A percentile compares a stretch with the other conserved stretches of the same genome.
Conservation (phyloP, 2,888 invertebrate genomes). For the Melieria picta region DNA sequence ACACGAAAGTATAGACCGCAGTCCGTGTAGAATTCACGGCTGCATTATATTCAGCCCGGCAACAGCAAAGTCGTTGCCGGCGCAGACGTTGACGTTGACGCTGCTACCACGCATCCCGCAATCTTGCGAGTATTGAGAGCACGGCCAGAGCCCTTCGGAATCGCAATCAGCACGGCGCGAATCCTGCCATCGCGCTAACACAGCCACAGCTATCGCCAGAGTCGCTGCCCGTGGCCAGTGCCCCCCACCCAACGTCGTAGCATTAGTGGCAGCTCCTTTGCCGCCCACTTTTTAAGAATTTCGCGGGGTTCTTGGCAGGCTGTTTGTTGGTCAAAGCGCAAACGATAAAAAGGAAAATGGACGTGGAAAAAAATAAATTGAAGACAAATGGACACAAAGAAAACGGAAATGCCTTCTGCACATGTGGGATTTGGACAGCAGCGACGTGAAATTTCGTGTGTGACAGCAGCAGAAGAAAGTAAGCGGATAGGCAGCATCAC, state of each 20-base stretch:
- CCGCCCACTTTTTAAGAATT: conserved; percentile 43
- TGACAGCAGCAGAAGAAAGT: conserved; percentile 30
- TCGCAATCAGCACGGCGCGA: conserved; percentile 2
- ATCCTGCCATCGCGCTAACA: too few species aligned
- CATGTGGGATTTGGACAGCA: conserved; percentile 43
- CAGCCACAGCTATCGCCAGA: too few species aligned
- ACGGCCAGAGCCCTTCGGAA: neutral
- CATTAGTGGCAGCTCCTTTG: neutral
- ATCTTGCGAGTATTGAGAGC: neutral
- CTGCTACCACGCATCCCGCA: neutral
- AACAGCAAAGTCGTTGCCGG: neutral
- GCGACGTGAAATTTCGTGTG: conserved; percentile 38
- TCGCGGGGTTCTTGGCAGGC: conserved; percentile 35
- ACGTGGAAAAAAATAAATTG: conserved; percentile 39
- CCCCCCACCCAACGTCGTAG: too few species aligned
- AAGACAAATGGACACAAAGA: conserved; percentile 44
- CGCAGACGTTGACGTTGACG: neutral
- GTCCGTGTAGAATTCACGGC: neutral
- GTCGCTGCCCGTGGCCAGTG: too few species aligned
- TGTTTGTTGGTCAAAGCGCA: conserved; percentile 36
- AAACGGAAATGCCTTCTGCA: conserved; percentile 42
- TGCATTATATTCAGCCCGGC: neutral
- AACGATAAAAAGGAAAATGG: conserved; percentile 39
- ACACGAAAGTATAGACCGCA: neutral
- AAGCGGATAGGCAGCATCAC: conserved; percentile 1